Percentiles rank a stretch among this genome's conserved stretches.
Evolutionary conservation across 1,140 invertebrate genomes (phyloP).

Genomic region (Anagrus nilaparvatae): DNA sequence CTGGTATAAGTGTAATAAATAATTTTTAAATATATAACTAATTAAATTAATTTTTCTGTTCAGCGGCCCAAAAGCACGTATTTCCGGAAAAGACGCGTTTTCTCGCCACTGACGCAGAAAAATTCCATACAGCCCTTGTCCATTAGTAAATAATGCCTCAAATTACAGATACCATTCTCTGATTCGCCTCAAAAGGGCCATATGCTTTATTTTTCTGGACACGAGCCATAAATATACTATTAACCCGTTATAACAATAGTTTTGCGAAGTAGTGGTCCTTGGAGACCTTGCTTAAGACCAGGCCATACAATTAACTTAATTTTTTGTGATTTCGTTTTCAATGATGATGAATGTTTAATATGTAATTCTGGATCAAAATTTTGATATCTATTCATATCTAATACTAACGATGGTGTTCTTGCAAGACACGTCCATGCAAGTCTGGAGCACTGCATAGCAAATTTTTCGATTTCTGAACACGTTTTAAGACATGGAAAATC

Average conservation of each 20-base stretch:
- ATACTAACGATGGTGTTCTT: constrained; percentile 32
- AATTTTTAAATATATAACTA: too few species aligned
- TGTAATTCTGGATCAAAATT: constrained; percentile 51
- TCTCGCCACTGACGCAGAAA: too few species aligned
- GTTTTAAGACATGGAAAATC: constrained; percentile 63
- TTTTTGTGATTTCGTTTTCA: constrained; percentile 42
- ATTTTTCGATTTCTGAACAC: constrained; percentile 51
- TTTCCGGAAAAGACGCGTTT: too few species aligned
- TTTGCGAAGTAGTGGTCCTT: constrained; percentile 58
- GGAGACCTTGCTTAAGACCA: constrained; percentile 50
- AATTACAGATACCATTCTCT: too few species aligned
- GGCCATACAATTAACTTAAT: constrained; percentile 66
- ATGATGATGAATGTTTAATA: constrained; percentile 48
- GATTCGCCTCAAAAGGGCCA: too few species aligned
- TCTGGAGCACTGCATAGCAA: constrained; percentile 53
- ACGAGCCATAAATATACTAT: not conserved
- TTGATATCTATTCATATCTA: constrained; percentile 25
- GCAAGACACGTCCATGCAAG: constrained; percentile 57
- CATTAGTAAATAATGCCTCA: too few species aligned
- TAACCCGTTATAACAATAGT: constrained; percentile 56
- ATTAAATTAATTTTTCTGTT: too few species aligned
- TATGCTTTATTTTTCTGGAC: too few species aligned
- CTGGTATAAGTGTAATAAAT: too few species aligned
- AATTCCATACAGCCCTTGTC: too few species aligned
- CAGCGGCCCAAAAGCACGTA: too few species aligned